phyloP scores from a whole-genome alignment of 2,888 invertebrate species.

The Mesorhabditis sp. region DNA sequence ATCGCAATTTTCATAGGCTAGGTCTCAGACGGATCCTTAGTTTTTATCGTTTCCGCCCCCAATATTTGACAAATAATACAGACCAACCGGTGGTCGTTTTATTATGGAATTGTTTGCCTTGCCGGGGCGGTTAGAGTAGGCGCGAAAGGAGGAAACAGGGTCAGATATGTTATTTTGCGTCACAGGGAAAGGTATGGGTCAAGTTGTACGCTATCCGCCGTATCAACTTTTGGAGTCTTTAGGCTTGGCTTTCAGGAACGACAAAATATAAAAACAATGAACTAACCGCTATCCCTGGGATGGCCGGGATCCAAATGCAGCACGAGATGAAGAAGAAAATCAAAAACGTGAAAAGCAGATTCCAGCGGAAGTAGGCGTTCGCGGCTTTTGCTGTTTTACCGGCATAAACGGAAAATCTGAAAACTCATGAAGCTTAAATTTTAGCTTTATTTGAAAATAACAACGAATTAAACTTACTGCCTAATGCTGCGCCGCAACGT shows the following conservation, averaged over 20 bases:
- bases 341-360: conserved; percentile 47
- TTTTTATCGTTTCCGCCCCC: neutral
- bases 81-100: too few relatives aligned
- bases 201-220: too few relatives aligned
- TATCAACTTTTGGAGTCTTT: too few relatives aligned
- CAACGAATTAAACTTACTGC: neutral
- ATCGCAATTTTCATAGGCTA: conserved; percentile 19
- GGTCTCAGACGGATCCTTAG: neutral
- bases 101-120: too few relatives aligned
- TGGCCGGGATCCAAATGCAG: conserved; percentile 46
- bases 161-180: too few relatives aligned
- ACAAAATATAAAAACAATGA: too few relatives aligned
- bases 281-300: conserved; percentile 20
- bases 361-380: conserved; percentile 47
- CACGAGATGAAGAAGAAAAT: conserved; percentile 45
- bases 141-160: too few relatives aligned
- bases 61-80: too few relatives aligned
- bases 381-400: conserved; percentile 48
- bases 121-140: too few relatives aligned
- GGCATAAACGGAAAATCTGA: conserved; percentile 21
- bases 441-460: neutral
- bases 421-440: neutral
- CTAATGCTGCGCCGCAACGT: neutral
- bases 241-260: too few relatives aligned
- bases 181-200: too few relatives aligned